Base-by-base conservation (phyloP, 1,140 invertebrate genomes). In the Hyphantria cunea region DNA sequence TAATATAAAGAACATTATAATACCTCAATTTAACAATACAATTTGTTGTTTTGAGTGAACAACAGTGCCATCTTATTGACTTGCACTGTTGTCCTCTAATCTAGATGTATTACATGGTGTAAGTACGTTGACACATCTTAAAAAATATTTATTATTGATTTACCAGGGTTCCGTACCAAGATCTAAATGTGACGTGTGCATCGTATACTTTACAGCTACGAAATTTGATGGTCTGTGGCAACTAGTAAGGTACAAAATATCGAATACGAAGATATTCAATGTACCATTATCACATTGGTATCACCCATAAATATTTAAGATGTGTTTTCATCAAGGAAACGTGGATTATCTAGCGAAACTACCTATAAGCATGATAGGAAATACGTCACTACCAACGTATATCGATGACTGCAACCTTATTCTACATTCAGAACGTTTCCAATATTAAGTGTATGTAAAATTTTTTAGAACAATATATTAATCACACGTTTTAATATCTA, bases 1-100 rank as follows among this genome's bases (percentile, higher is more conserved):
- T 56, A 56, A 11, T 47, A 47, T 15, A 42, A 44, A 54, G 17
- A 54, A 54, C 52, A 54, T 25, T 54, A 41, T 37, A 37, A 11
- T 25, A 37, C 7, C 8, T 37, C 8, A 11, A 37, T 8, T 2
- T 11, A 37, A 37, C 34, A 8, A 10, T 11, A 37, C 7, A 37
- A 4, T 37, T 37, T 11, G 34, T 37, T 2, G 8, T 37, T 37
- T 37, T 11, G 2, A 37, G 34, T 11, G 34, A 25, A 5, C 17
- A 25, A 25, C 17, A 25, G 17, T 25, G 17, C 17, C 17, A 25
- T 10, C 8, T 37, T 37, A 10, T 37, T 37, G 2, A 11, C 34
- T 37, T 1, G 8, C 34, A 37, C 34, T 10, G 7, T 37, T 37
- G 34, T 7, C 8, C 11, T 11, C 8, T 37, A 37, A 37, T 37